These are phyloP conservation scores for Phoxinus dragarum DNA, from an alignment of 2,797 vertebrate genomes.

Conservation along the genomic window DNA sequence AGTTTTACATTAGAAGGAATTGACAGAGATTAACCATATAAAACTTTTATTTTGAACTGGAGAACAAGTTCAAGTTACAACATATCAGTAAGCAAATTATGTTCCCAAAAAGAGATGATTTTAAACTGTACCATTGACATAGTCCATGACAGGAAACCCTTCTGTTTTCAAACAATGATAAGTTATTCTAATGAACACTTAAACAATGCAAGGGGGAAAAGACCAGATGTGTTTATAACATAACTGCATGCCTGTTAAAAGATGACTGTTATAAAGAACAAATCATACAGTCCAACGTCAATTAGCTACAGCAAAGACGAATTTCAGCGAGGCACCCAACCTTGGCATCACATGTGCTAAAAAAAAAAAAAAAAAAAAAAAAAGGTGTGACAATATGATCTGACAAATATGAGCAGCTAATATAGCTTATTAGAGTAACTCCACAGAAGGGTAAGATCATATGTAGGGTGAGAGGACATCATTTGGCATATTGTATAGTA, in stretches of 20 bases:
- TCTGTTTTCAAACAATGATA: constrained; percentile 33
- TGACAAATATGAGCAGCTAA: constrained; percentile 52
- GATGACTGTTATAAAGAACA: constrained; percentile 28
- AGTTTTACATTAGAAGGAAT: neutral
- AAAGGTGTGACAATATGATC: constrained; percentile 25
- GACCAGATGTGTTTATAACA: constrained; percentile 23
- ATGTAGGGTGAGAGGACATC: constrained; percentile 24
- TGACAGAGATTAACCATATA: constrained; percentile 27
- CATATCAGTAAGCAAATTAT: constrained; percentile 43
- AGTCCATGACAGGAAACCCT: constrained; percentile 21
- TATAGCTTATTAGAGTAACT: constrained; percentile 57
- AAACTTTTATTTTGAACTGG: constrained; percentile 49
- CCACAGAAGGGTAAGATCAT: constrained; percentile 40
- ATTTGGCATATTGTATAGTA: constrained; percentile 22
- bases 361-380: neutral
- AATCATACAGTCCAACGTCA: constrained; percentile 31
- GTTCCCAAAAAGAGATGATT: constrained; percentile 35
- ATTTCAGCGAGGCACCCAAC: constrained; percentile 34
- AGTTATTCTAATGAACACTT: constrained; percentile 19
- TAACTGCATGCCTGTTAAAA: constrained; percentile 39
- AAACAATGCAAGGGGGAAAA: constrained; percentile 7
- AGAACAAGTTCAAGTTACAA: constrained; percentile 48
- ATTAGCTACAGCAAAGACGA: constrained; percentile 15
- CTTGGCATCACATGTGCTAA: constrained; percentile 41
- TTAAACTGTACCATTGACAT: constrained; percentile 43